Evolutionary conservation across 2,113 vertebrate genomes (phyloP).

Genomic region (cattle (Bos taurus)): DNA sequence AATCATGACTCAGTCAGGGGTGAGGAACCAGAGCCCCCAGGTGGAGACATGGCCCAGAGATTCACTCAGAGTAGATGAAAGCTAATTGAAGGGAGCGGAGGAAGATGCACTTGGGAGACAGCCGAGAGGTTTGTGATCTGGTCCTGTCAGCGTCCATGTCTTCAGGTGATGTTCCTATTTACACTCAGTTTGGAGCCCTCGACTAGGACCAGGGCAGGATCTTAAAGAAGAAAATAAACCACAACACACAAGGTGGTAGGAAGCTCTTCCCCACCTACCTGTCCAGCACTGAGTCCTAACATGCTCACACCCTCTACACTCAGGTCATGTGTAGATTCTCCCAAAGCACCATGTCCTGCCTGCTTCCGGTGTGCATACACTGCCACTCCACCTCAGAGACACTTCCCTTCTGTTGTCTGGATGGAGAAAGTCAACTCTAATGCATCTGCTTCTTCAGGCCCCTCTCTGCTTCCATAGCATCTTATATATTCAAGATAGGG

Average conservation of each 20-base stretch:
- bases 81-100: too few relatives aligned
- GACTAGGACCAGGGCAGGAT: neutral
- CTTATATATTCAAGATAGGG: neutral
- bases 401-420: too few relatives aligned
- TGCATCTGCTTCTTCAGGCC: neutral
- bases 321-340: neutral
- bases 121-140: too few relatives aligned
- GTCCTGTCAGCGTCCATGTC: too few relatives aligned
- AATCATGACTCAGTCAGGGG: neutral
- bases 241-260: neutral
- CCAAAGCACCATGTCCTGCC: neutral
- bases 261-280: too few relatives aligned
- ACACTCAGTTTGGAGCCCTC: too few relatives aligned
- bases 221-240: neutral
- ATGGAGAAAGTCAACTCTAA: neutral
- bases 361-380: rapidly evolving
- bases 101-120: too few relatives aligned
- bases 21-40: too few relatives aligned
- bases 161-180: neutral
- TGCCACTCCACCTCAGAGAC: neutral
- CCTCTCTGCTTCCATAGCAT: too few relatives aligned
- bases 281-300: neutral
- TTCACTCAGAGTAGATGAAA: too few relatives aligned
- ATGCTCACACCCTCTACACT: rapidly evolving
- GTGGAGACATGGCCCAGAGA: too few relatives aligned